phyloP scores from a whole-genome alignment of 2,113 vertebrate species.

The Parus major region DNA sequence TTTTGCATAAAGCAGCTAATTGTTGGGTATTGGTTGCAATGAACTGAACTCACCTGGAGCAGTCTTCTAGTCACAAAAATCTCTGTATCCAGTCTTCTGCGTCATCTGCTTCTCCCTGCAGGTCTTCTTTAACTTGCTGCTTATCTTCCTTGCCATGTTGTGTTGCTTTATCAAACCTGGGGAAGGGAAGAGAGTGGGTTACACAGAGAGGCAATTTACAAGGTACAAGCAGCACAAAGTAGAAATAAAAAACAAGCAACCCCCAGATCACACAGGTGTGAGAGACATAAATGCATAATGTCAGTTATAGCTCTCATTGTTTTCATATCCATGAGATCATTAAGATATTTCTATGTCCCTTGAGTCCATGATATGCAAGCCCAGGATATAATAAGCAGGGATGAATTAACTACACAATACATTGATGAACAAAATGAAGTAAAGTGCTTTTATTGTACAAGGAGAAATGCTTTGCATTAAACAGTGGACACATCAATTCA shows the following conservation, averaged over 20 bases:
- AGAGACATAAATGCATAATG: neutral
- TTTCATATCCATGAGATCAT: neutral
- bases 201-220: neutral
- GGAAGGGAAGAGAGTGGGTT: neutral
- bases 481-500: conserved; percentile 17
- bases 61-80: neutral
- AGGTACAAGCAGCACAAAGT: neutral
- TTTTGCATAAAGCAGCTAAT: neutral
- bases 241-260: conserved; percentile 16
- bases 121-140: neutral
- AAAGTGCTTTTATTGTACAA: conserved; percentile 4
- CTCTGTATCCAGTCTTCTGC: neutral
- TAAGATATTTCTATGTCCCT: neutral
- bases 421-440: neutral
- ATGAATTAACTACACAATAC: neutral
- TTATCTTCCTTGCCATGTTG: neutral
- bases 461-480: conserved; percentile 12
- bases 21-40: neutral
- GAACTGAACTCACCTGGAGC: conserved; percentile 4
- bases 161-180: neutral
- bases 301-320: neutral
- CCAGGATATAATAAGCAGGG: neutral
- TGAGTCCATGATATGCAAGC: neutral
- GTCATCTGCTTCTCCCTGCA: neutral
- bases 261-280: neutral